These are phyloP conservation scores for Caenorhabditis angaria DNA, from an alignment of 2,888 invertebrate genomes.

Conservation along the genomic window DNA sequence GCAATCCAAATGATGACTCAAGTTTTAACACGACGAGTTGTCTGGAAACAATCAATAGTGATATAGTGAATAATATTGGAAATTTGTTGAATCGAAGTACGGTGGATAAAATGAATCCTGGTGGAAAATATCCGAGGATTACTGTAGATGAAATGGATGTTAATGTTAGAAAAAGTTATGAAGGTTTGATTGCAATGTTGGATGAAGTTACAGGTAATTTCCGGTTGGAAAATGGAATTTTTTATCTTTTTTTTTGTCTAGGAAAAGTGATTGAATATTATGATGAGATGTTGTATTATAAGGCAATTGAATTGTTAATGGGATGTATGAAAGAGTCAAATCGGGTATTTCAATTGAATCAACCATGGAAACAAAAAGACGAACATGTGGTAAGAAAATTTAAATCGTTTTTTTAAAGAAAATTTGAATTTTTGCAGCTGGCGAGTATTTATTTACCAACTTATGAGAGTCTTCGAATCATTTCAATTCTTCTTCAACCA, in stretches of 20 bases:
- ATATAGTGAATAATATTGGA: slow-evolving; percentile 68
- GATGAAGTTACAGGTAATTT: slow-evolving; percentile 8
- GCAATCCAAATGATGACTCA: slow-evolving; percentile 87
- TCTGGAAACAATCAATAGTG: slow-evolving; percentile 63
- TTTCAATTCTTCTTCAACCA: slow-evolving; percentile 85
- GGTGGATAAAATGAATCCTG: slow-evolving; percentile 41
- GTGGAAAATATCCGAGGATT: slow-evolving; percentile 7
- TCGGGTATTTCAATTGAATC: slow-evolving; percentile 84
- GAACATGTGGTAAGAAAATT: slow-evolving; percentile 75
- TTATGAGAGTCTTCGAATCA: slow-evolving; percentile 85
- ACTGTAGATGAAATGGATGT: slow-evolving; percentile 11
- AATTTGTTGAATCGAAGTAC: slow-evolving; percentile 62
- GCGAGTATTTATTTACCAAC: slow-evolving; percentile 81
- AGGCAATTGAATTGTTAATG: slow-evolving; percentile 82
- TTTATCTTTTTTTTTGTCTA: neutral
- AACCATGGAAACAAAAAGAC: slow-evolving; percentile 88
- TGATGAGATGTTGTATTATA: slow-evolving; percentile 62
- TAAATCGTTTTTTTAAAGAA: slow-evolving; percentile 5
- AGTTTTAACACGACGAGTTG: slow-evolving; percentile 77
- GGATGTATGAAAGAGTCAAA: slow-evolving; percentile 83
- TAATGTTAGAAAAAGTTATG: slow-evolving; percentile 13
- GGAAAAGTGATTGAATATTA: slow-evolving; percentile 38
- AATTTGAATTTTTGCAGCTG: slow-evolving; percentile 10
- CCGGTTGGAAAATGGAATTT: neutral
- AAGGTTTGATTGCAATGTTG: slow-evolving; percentile 23